Evolutionary conservation across 2,888 invertebrate species (phyloP).

Genomic region (Apoda limacodes): DNA sequence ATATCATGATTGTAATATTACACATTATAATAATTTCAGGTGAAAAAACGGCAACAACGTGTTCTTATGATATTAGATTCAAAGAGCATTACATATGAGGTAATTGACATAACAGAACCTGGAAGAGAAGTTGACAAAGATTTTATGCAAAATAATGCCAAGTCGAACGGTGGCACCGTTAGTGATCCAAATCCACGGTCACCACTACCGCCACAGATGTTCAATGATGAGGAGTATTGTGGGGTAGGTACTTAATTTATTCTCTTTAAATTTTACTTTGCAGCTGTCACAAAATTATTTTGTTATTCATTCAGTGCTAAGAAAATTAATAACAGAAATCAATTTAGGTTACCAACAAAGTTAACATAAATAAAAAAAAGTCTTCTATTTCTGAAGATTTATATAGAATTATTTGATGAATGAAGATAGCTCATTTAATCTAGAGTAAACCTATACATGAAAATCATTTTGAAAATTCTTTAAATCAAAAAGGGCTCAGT

Average conservation of each 20-base stretch:
- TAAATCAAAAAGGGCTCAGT: no score
- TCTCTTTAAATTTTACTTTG: no score
- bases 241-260: slow-evolving; percentile 72
- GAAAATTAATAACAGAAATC: no score
- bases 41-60: slow-evolving; percentile 95
- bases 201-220: slow-evolving; percentile 93
- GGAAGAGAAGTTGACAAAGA: slow-evolving; percentile 89
- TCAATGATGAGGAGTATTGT: slow-evolving; percentile 91
- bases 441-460: no score
- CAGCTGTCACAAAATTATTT: no score
- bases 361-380: no score
- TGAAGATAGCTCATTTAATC: no score
- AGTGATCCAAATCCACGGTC: slow-evolving; percentile 80
- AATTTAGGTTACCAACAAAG: no score
- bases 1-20: slow-evolving; percentile 47
- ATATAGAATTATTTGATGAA: no score
- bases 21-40: slow-evolving; percentile 72
- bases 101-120: slow-evolving; percentile 95
- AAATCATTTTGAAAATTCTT: no score
- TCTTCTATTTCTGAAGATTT: no score
- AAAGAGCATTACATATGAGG: slow-evolving; percentile 88
- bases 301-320: no score
- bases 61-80: slow-evolving; percentile 94
- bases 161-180: slow-evolving; percentile 78
- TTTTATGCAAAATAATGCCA: slow-evolving; percentile 91